A percentile compares a stretch with the other conserved stretches of the same genome.
Evolutionary conservation across 1,140 invertebrate genomes (phyloP).

Genomic region (Lasioglossum albipes): DNA sequence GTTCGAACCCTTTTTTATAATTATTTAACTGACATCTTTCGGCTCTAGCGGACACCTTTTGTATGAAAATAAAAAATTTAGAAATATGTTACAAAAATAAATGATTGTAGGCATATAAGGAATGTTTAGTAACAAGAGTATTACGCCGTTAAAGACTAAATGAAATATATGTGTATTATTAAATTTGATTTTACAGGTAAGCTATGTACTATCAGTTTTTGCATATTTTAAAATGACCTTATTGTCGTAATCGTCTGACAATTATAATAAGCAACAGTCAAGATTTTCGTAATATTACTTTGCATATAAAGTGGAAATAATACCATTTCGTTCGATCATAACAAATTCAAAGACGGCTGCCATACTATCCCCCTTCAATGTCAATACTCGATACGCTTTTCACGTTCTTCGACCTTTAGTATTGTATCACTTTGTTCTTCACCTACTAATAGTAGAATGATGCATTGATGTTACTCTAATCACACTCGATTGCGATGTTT

Average conservation of each 20-base stretch:
- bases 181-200: background rate
- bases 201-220: background rate
- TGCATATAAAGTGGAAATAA: background rate
- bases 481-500: background rate
- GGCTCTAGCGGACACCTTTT: background rate
- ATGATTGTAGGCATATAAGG: background rate
- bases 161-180: background rate
- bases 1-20: background rate
- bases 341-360: constrained; percentile 22
- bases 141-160: background rate
- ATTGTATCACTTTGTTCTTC: background rate
- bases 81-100: background rate
- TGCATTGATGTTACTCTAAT: background rate
- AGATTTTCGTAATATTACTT: background rate
- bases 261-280: background rate
- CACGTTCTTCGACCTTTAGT: constrained; percentile 9
- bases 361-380: constrained; percentile 26
- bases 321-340: constrained; percentile 10
- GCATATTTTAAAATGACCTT: background rate
- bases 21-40: background rate
- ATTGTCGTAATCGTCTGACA: background rate
- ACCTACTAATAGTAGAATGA: background rate
- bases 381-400: constrained; percentile 16
- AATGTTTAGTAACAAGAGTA: background rate
- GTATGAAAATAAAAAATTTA: background rate